Percentiles rank a stretch among this genome's conserved stretches.
phyloP scores from a whole-genome alignment of 2,888 invertebrate genomes.

The Eledone cirrhosa region DNA sequence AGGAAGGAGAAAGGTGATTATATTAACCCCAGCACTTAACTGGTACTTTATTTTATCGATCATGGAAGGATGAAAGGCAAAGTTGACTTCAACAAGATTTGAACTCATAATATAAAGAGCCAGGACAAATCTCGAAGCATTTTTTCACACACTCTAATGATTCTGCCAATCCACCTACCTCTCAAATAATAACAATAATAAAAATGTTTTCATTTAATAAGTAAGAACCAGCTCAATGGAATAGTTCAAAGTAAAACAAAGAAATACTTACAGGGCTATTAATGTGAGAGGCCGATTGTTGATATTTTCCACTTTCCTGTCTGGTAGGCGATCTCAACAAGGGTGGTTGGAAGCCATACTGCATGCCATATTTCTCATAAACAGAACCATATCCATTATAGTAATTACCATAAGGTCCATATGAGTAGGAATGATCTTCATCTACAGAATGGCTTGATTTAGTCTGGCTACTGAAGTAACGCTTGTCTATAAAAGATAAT shows the following conservation, averaged over 20 bases:
- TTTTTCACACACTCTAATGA: too few species aligned
- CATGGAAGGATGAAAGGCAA: too few species aligned
- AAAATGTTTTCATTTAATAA: too few species aligned
- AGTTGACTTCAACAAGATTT: too few species aligned
- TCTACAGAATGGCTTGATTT: conserved; percentile 62
- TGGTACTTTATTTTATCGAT: too few species aligned
- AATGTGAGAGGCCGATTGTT: conserved; percentile 55
- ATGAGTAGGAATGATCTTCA: conserved; percentile 55
- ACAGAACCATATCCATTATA: conserved; percentile 39
- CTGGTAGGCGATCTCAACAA: conserved; percentile 48
- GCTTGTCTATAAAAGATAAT: conserved; percentile 42
- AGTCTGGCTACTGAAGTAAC: conserved; percentile 45
- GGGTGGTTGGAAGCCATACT: conserved; percentile 59
- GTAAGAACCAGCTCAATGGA: neutral
- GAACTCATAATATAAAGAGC: too few species aligned
- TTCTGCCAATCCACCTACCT: too few species aligned
- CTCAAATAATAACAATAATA: too few species aligned
- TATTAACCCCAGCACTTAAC: too few species aligned
- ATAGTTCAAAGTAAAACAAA: neutral
- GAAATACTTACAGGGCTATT: conserved; percentile 47
- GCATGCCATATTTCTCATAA: conserved; percentile 52
- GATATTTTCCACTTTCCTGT: conserved; percentile 53
- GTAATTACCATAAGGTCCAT: conserved; percentile 40
- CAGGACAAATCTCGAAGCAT: too few species aligned
- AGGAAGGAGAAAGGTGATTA: too few species aligned